Base-by-base conservation (phyloP, 2,797 vertebrate genomes). In the Eulemur coronatus region DNA sequence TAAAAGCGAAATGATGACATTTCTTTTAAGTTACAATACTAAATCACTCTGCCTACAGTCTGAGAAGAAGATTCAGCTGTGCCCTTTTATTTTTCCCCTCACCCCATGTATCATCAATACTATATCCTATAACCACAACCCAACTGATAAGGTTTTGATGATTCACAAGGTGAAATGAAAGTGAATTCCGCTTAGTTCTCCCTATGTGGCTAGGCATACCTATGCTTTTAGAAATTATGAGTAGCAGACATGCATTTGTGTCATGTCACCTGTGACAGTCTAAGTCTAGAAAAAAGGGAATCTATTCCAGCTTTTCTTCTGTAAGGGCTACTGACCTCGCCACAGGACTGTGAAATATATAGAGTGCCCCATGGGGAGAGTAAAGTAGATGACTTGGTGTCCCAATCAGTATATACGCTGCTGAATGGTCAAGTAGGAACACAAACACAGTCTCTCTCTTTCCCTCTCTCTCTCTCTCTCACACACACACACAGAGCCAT, bases 261-360 rank as follows among this genome's bases (percentile, higher is more conserved):
- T 57, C 30, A 69, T 63, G 35, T 89, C 55, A 82, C 65, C 52
- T 91, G 46, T 79, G 57, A 84, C 46, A 69, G 43, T 95, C n/a
- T 65, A 91, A 85, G 69, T 80, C 59, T 95, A 81, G 65, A 89
- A 87, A 89, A 97, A 97, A 96, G 50, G 38, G 38, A 93, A 48
- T 96, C 69, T 91, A 65, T 82, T 86, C 26, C 84, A 96, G 48
- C 12, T 84, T 75, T 46, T 94, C n/a, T 91, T 94, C 55, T 93
- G 33, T 89, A 63, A 80, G n/a, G 15, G 76, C 52, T 84, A 75
- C 41, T 95, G 94, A 94, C 75, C 69, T 97, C 89, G 89, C 88
- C 48, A 69, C 50, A 86, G 94, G 59, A 76, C 59, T 95, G 11
- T 50, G 14, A 89, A 89, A 89, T 86, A n/a, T 26, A 70, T 52